Evolutionary conservation across 2,797 vertebrate genomes (phyloP), one percentile per base, ranked within the genome.

Genomic region (Enteromius thamalakanensis): DNA sequence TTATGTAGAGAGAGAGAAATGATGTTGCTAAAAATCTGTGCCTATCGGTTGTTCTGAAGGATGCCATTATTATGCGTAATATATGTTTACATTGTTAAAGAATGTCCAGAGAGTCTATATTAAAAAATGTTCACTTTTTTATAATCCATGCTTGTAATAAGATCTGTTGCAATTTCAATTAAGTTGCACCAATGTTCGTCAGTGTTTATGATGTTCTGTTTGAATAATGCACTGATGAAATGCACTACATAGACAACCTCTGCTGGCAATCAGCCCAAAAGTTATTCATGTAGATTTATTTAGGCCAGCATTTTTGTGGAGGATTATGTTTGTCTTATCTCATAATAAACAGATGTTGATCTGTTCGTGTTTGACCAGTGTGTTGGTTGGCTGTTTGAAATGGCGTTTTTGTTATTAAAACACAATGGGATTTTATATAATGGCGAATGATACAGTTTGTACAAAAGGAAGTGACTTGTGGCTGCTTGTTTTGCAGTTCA

Each of bases 281-380:
- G 29, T 26, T 64, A 32, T 32, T 32, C 11, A 11, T 51, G 32
- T 15, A 8, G 49, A 8, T 55, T 40, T 53, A 21, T n/a, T 55
- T n/a, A 55, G 71, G 19, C 2, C 51, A 29, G 15, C 21, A 2
- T 60, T 49, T 58, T 45, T 3, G 42, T 0, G 40, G 26, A 32
- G 32, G 3, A 64, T 84, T 49, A 60, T 1, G 1, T 42, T 26
- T 14, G 11, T 58, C 23, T 58, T 0, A n/a, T 86, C 65, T 81
- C 26, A 55, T 77, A 76, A 67, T 68, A 51, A 51, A 60, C 8
- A 62, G n/a, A 68, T 53, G 51, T 55, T 69, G 45, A 42, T 68
- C 42, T 21, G 34, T 9, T 69, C 1, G 3, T 55, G 37, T 26
- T 64, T 67, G 29, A 49, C 19, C 23, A 62, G 40, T 4, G 1